Conservation (phyloP, 2,113 vertebrate species). For the Salvelinus namaycush region DNA sequence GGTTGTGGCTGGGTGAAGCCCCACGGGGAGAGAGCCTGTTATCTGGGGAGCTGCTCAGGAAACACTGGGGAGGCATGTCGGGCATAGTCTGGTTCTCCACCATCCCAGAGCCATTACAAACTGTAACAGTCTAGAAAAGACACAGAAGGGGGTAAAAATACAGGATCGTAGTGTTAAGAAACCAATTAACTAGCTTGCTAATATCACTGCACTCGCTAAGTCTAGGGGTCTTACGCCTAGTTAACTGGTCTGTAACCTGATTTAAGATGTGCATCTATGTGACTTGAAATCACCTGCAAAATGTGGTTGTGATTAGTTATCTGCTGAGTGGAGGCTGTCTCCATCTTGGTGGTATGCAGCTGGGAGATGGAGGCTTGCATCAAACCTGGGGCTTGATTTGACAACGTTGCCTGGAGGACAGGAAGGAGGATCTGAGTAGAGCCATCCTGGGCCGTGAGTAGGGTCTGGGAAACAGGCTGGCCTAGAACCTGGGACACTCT, state of each 20-base stretch:
- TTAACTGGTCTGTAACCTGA: no score
- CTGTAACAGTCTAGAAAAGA: slow-evolving; percentile 80
- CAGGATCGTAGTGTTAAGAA: no score
- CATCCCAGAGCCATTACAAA: slow-evolving; percentile 74
- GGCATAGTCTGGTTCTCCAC: slow-evolving; percentile 75
- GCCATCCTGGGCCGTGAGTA: slow-evolving; percentile 82
- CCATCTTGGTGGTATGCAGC: slow-evolving; percentile 74
- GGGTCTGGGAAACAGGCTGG: slow-evolving; percentile 78
- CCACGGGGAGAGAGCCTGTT: slow-evolving; percentile 64
- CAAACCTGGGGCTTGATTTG: slow-evolving; percentile 73
- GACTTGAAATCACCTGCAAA: slow-evolving; percentile 78
- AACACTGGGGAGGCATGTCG: slow-evolving; percentile 76
- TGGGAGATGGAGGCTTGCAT: slow-evolving; percentile 71
- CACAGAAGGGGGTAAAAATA: background rate
- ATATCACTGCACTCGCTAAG: no score
- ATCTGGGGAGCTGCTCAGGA: slow-evolving; percentile 76
- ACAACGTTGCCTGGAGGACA: slow-evolving; percentile 74
- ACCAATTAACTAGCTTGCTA: no score
- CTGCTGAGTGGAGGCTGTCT: slow-evolving; percentile 65
- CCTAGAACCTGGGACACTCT: slow-evolving; percentile 79
- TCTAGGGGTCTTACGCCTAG: no score
- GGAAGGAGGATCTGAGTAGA: slow-evolving; percentile 15
- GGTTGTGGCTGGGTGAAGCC: slow-evolving; percentile 65
- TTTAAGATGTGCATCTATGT: no score
- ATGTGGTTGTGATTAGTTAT: slow-evolving; percentile 73